Percentiles rank a stretch among this genome's conserved stretches.
Evolutionary conservation across 2,797 vertebrate genomes (phyloP).

Genomic region (Uromys caudimaculatus): DNA sequence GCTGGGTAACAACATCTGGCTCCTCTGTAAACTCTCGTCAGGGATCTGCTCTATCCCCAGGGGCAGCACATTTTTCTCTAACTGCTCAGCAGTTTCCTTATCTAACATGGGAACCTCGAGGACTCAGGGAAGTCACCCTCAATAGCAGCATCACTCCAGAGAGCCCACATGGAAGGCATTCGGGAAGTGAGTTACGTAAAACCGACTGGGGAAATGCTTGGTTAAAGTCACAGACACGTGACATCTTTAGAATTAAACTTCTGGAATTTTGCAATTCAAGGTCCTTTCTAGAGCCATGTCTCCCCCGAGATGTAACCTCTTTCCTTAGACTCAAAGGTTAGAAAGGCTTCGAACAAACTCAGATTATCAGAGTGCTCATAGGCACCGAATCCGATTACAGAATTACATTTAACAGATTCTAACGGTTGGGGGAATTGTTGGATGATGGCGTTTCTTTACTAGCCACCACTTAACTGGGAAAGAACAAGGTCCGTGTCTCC

Average conservation of each 20-base stretch:
- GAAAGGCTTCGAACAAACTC: conserved; percentile 7
- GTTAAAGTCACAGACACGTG: background rate
- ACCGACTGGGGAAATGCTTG: conserved; percentile 3
- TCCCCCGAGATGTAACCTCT: background rate
- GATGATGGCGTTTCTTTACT: conserved; percentile 8
- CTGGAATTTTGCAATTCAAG: background rate
- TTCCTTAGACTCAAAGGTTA: background rate
- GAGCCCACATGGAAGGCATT: background rate
- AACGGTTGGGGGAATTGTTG: background rate
- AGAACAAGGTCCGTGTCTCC: background rate
- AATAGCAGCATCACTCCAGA: background rate
- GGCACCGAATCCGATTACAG: background rate
- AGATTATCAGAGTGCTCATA: background rate
- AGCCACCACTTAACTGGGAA: background rate
- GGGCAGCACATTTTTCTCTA: background rate
- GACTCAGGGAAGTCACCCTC: background rate
- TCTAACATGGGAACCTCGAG: background rate
- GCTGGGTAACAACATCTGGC: background rate
- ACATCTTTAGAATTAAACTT: conserved; percentile 34
- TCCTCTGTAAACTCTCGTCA: background rate
- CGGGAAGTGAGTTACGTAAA: background rate
- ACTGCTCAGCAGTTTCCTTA: background rate
- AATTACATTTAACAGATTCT: background rate
- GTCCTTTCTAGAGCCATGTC: background rate
- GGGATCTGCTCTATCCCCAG: background rate